These are phyloP conservation scores for Leptinotarsa lineolata DNA, from an alignment of 1,140 invertebrate species.

Conservation along the genomic window DNA sequence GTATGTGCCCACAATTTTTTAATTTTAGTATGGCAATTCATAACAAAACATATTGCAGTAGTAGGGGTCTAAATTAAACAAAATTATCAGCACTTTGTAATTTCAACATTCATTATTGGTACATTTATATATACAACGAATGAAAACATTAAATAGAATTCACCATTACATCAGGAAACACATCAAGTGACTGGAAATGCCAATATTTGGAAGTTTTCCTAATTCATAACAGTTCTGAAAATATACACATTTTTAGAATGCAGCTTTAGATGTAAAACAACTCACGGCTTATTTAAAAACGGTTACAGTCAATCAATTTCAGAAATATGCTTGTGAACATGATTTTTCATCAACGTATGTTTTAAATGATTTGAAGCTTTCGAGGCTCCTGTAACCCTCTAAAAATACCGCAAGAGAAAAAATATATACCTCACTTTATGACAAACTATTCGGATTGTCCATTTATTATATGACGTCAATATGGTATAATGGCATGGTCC, in stretches of 20 bases:
- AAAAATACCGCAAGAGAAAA: background rate
- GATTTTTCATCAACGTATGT: constrained; percentile 12
- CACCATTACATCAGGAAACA: background rate
- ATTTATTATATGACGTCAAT: background rate
- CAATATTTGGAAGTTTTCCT: background rate
- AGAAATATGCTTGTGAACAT: constrained; percentile 9
- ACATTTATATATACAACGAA: constrained; percentile 16
- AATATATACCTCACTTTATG: background rate
- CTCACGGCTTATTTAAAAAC: background rate
- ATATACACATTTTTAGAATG: constrained; percentile 48
- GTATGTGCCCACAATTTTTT: too few relatives aligned
- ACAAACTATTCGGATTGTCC: background rate
- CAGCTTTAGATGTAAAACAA: constrained; percentile 38
- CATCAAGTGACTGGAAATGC: background rate
- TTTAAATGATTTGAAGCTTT: background rate
- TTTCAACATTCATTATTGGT: background rate
- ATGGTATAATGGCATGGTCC: constrained; percentile 35
- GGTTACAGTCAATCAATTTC: background rate
- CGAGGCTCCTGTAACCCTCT: too few relatives aligned
- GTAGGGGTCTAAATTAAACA: background rate
- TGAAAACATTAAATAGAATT: constrained; percentile 8
- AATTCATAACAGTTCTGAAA: constrained; percentile 32
- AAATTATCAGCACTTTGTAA: background rate
- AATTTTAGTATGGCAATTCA: too few relatives aligned
- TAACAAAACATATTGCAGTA: too few relatives aligned